These are phyloP conservation scores for Crossoptilon crossoptilon DNA, from an alignment of 2,797 vertebrate species.

Conservation along the genomic window DNA sequence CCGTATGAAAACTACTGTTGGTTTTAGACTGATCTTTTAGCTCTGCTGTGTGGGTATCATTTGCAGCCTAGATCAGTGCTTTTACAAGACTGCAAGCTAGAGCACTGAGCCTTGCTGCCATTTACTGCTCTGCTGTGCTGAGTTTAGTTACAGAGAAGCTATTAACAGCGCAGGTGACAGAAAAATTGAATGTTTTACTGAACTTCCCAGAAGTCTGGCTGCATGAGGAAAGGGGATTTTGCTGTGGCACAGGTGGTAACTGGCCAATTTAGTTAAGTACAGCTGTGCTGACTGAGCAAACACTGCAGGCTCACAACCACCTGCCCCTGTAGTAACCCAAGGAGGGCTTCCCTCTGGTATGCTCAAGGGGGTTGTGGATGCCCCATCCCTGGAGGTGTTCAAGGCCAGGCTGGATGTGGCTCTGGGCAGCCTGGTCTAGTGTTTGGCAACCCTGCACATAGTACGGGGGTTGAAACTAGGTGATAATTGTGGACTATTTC, in stretches of 20 bases:
- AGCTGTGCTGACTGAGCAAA: background rate
- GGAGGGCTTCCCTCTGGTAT: too few relatives aligned
- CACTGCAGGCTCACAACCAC: accelerated
- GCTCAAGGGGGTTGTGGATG: too few relatives aligned
- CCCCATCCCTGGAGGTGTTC: too few relatives aligned
- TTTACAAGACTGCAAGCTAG: background rate
- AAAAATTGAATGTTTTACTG: slow-evolving; percentile 14
- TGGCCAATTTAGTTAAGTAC: background rate
- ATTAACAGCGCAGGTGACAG: slow-evolving; percentile 34
- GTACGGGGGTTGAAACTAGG: too few relatives aligned
- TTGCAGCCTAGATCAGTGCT: background rate
- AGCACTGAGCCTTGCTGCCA: background rate
- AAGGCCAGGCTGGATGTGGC: too few relatives aligned
- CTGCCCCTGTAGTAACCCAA: background rate
- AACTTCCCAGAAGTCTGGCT: background rate
- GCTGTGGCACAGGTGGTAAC: background rate
- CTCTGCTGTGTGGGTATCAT: background rate
- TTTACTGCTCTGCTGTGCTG: slow-evolving; percentile 43
- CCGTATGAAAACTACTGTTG: slow-evolving; percentile 37
- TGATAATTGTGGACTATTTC: too few relatives aligned
- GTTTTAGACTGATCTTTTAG: slow-evolving; percentile 49
- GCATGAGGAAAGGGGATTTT: background rate
- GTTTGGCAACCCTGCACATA: too few relatives aligned
- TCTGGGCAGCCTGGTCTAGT: too few relatives aligned
- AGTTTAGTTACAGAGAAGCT: slow-evolving; percentile 11